These are phyloP conservation scores for Bergia sp. DNA, from an alignment of 92 coral and sea anemone genomes.

Conservation along the genomic window DNA sequence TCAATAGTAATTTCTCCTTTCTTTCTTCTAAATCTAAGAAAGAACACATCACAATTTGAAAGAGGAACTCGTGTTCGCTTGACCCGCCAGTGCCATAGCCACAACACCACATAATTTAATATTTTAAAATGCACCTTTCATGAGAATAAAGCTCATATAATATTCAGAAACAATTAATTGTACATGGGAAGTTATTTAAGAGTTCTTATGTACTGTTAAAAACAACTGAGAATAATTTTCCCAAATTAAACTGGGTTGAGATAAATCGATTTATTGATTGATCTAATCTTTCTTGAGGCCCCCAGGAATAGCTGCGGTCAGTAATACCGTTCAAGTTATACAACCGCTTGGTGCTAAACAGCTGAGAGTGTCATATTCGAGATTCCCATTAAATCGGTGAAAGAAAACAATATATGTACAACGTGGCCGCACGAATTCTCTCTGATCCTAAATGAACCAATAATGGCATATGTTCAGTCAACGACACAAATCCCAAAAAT, in stretches of 20 bases:
- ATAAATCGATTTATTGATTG: neutral
- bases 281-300: neutral
- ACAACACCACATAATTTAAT: neutral
- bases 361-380: neutral
- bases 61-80: neutral
- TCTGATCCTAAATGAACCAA: neutral
- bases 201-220: no score
- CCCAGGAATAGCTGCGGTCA: neutral
- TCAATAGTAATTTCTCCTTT: neutral
- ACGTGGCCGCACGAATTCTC: neutral
- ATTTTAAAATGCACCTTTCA: no score
- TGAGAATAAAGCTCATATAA: neutral
- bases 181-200: neutral
- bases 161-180: neutral
- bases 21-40: neutral
- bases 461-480: neutral
- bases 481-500: no score
- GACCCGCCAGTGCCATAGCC: neutral
- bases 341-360: neutral
- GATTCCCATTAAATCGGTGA: neutral
- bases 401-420: neutral
- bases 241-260: no score
- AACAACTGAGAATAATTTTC: neutral
- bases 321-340: no score
- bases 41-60: neutral